These are phyloP conservation scores for Melipona beecheii DNA, from an alignment of 2,888 invertebrate genomes.

Conservation along the genomic window DNA sequence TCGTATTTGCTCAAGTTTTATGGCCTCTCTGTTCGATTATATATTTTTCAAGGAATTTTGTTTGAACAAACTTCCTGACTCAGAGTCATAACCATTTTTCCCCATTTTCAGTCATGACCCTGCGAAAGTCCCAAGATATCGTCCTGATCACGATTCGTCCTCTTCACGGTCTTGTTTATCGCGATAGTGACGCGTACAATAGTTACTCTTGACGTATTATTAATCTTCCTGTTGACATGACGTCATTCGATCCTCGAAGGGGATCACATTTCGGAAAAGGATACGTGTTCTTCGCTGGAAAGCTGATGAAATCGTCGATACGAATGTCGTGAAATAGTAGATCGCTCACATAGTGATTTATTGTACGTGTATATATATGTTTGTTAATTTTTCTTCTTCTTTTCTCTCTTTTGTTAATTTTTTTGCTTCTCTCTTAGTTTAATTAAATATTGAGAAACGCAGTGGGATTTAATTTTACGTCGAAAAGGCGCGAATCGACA, in stretches of 20 bases:
- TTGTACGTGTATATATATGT: neutral
- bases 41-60: neutral
- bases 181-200: conserved; percentile 9
- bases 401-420: neutral
- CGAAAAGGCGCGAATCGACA: neutral
- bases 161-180: conserved; percentile 5
- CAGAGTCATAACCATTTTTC: neutral
- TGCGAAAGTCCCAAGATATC: conserved; percentile 21
- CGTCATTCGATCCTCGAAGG: neutral
- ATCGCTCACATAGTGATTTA: neutral
- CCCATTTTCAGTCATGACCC: conserved; percentile 1
- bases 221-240: conserved; percentile 3
- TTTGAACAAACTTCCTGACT: neutral
- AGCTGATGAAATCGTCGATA: neutral
- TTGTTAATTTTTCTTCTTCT: neutral
- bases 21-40: neutral
- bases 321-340: neutral
- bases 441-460: neutral
- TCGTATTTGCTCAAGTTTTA: neutral
- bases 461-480: neutral
- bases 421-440: too few relatives aligned
- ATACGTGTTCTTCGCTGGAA: neutral
- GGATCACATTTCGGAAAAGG: neutral
- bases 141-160: conserved; percentile 1
- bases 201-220: conserved; percentile 9